Conservation (phyloP, 2,888 invertebrate species). For the Metopia argyrocephala region DNA sequence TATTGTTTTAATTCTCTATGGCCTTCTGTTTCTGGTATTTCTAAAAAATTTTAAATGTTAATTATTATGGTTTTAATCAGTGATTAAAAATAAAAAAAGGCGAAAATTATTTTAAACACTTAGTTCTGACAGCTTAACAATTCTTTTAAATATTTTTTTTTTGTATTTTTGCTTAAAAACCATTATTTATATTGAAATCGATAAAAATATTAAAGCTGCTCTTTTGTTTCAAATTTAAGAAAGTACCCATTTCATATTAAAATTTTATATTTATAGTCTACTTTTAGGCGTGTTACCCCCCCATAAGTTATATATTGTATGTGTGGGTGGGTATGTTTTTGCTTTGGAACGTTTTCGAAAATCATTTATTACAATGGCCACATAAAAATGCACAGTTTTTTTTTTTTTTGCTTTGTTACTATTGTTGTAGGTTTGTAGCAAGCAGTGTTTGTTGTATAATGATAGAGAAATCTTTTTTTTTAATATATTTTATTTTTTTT, state of each 20-base stretch:
- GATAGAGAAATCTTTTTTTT: background rate
- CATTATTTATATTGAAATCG: background rate
- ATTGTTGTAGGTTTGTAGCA: no score
- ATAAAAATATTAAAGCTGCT: background rate
- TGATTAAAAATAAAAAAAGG: no score
- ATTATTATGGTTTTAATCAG: no score
- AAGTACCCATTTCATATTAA: background rate
- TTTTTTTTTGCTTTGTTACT: background rate
- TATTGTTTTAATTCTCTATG: no score
- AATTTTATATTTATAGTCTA: background rate
- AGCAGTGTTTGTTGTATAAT: background rate
- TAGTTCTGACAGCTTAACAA: background rate
- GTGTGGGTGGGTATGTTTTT: no score
- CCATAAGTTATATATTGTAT: no score
- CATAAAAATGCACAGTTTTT: background rate
- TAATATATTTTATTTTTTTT: no score
- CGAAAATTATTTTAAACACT: background rate
- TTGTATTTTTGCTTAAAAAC: background rate
- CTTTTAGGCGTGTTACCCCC: background rate
- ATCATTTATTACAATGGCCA: background rate
- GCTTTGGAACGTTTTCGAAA: no score
- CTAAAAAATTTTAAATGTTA: no score
- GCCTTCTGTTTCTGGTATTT: no score
- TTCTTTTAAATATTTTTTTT: background rate
- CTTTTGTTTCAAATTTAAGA: background rate